Evolutionary conservation across 2,113 vertebrate species (phyloP).

Genomic region (Rhombomys opimus): DNA sequence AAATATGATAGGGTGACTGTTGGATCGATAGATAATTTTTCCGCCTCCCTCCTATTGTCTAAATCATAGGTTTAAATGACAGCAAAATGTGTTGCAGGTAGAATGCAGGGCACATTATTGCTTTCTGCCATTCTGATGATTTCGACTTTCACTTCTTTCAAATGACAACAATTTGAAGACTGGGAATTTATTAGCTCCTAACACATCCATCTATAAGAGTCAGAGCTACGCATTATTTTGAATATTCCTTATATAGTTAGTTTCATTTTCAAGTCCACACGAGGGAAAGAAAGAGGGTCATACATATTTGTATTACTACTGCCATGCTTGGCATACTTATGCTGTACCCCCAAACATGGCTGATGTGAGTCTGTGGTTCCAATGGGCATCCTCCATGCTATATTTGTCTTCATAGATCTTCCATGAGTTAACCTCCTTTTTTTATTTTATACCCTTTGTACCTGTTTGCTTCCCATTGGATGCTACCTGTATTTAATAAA

Average conservation of each 20-base stretch:
- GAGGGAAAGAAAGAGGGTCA: conserved; percentile 9
- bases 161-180: conserved; percentile 57
- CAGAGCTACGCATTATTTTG: background rate
- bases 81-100: conserved; percentile 44
- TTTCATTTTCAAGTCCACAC: background rate
- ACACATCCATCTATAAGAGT: background rate
- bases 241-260: conserved; percentile 15
- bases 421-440: background rate
- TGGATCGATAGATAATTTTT: conserved; percentile 85
- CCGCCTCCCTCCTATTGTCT: conserved; percentile 74
- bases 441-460: background rate
- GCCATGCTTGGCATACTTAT: background rate
- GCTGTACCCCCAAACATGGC: background rate
- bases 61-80: conserved; percentile 81
- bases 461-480: background rate
- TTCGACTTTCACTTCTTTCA: conserved; percentile 59
- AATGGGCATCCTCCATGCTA: background rate
- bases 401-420: background rate
- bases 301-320: background rate
- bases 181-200: conserved; percentile 38
- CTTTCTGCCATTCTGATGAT: conserved; percentile 22
- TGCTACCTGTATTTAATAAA: background rate
- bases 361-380: background rate
- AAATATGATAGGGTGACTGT: conserved; percentile 73
- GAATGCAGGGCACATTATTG: background rate